phyloP scores from a whole-genome alignment of 2,888 invertebrate genomes.

The Amiota communis region DNA sequence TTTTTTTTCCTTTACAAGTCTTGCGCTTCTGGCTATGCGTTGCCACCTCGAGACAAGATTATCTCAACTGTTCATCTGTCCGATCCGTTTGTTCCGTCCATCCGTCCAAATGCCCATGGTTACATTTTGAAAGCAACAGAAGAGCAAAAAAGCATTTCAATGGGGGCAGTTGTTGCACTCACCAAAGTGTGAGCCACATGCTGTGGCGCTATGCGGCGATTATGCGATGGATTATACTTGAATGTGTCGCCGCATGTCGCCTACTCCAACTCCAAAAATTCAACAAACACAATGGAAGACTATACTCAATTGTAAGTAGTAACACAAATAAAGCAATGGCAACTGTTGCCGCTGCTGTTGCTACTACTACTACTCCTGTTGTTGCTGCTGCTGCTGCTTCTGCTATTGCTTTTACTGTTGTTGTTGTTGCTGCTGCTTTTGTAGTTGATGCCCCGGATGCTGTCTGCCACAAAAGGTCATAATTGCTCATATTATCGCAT shows the following conservation, averaged over 20 bases:
- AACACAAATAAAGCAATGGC: not conserved
- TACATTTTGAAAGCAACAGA: no score
- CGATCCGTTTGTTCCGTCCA: not conserved
- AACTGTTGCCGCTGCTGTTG: slow-evolving; percentile 13
- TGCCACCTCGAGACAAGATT: slow-evolving; percentile 7
- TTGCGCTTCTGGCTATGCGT: not conserved
- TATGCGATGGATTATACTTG: slow-evolving; percentile 56
- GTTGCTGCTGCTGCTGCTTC: not conserved
- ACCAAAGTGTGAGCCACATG: slow-evolving; percentile 55
- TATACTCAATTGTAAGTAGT: no score
- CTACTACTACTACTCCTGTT: not conserved
- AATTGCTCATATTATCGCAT: slow-evolving; percentile 28
- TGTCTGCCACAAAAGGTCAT: slow-evolving; percentile 17
- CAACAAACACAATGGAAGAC: not conserved
- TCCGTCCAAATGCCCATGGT: not conserved
- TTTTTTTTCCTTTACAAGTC: no score
- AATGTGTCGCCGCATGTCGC: slow-evolving; percentile 13
- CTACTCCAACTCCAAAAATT: not conserved
- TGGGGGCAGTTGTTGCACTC: slow-evolving; percentile 4
- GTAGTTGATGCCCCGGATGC: slow-evolving; percentile 8
- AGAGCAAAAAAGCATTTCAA: not conserved
- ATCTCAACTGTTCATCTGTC: slow-evolving; percentile 19
- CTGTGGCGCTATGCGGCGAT: slow-evolving; percentile 68
- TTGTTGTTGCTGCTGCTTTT: slow-evolving; percentile 1
- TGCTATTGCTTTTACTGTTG: slow-evolving; percentile 4